Conservation (phyloP, 1,140 invertebrate genomes). For the Metopolophium dirhodum region DNA sequence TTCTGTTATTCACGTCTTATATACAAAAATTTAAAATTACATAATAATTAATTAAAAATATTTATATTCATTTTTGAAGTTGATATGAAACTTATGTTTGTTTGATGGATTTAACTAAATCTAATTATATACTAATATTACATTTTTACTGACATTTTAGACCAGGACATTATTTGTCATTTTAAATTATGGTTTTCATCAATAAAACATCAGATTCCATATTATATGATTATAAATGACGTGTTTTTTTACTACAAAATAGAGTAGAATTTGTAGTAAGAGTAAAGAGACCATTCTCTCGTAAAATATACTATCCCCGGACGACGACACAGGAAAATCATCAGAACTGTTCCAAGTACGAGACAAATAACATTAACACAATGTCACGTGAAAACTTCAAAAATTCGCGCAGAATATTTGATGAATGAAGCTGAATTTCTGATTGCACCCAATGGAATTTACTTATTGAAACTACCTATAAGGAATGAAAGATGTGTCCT, state of each 20-base stretch:
- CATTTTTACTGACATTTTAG: neutral
- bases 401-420: neutral
- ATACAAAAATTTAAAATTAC: neutral
- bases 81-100: neutral
- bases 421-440: constrained; percentile 1
- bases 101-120: neutral
- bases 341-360: neutral
- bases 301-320: neutral
- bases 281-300: neutral
- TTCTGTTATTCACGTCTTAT: neutral
- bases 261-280: neutral
- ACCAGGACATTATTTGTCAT: neutral
- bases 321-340: neutral
- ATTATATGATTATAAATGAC: neutral
- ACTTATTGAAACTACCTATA: neutral
- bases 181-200: neutral
- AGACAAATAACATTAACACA: constrained; percentile 4
- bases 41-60: neutral
- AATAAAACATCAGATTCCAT: neutral
- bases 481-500: neutral
- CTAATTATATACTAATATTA: neutral
- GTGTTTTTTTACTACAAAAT: neutral
- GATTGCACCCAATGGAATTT: neutral
- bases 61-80: neutral
- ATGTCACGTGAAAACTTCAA: constrained; percentile 30